Evolutionary conservation across 2,888 invertebrate species (phyloP).

Genomic region (Himalopsyche anomala): DNA sequence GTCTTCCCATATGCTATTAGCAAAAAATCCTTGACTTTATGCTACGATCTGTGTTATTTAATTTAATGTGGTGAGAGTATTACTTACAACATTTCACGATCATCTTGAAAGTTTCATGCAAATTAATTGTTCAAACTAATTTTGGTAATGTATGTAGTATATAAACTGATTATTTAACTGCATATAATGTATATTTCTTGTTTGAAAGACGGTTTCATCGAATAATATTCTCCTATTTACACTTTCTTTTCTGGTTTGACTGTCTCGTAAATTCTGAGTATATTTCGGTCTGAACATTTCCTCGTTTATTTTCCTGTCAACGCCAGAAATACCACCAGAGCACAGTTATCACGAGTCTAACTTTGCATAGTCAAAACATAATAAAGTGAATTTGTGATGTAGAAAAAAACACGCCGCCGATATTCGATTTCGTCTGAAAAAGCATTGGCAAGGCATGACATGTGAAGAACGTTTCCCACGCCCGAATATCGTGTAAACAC

Average conservation of each 20-base stretch:
- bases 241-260: background rate
- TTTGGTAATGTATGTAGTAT: too few species aligned
- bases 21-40: too few species aligned
- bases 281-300: background rate
- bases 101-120: too few species aligned
- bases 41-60: too few species aligned
- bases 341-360: background rate
- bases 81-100: too few species aligned
- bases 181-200: too few species aligned
- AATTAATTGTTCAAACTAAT: too few species aligned
- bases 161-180: too few species aligned
- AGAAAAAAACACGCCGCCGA: background rate
- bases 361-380: background rate
- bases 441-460: background rate
- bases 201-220: too few species aligned
- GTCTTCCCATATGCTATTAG: too few species aligned
- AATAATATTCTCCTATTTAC: background rate
- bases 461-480: constrained; percentile 11
- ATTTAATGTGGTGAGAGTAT: too few species aligned
- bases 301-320: constrained; percentile 24
- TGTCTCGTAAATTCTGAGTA: background rate
- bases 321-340: constrained; percentile 28
- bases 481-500: background rate
- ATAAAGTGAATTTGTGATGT: constrained; percentile 19
- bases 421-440: constrained; percentile 14